Base-by-base conservation (phyloP, 1,140 invertebrate species). In the Paramacrobiotus metropolitanus region DNA sequence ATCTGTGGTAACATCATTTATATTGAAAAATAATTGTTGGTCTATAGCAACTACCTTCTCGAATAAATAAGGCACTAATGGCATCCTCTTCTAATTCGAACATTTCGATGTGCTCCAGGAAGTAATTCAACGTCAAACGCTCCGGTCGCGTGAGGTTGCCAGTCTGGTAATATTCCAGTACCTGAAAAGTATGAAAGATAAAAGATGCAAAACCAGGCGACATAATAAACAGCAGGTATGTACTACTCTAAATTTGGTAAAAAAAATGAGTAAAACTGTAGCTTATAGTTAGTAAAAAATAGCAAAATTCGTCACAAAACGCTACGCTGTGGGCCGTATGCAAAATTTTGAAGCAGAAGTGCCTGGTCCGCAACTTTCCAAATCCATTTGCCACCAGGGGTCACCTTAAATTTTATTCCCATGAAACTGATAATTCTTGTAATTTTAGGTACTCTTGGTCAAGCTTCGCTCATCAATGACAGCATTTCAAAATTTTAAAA, bases 101-200 rank as follows among this genome's bases (percentile, higher is more conserved):
- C 4, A 55, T 15, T 24, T 55, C 48, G 9, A 55, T 9, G 9
- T 55, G 48, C 24, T 55, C 48, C 15, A 55, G 48, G 48, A 55
- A 55, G 48, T 55, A 55, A 24, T 55, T 55, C 15, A 55, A 28
- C 15, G 48, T 55, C 48, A 55, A 28, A 18, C 48, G 48, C 48
- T 55, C 48, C 4, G 48, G 48, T 28, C 48, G 48, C 9, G 48
- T 55, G 9, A 55, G 48, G 4, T 9, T n/a, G n/a, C 34, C 34
- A 40, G n/a, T 28, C 24, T 55, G 48, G 24, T 55, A 55, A 24
- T 55, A 55, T 28, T 55, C 48, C 15, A 55, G 48, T 28, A 55
- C 48, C 48, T 55, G 48, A 9, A 55, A 9, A 40, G n/a, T n/a
- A 40, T n/a, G 9, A 40, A 9, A 40, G n/a, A 40, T 40, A 9